These are phyloP conservation scores for Scelioninae gen. 2 DNA, from an alignment of 2,888 invertebrate species.

Conservation along the genomic window DNA sequence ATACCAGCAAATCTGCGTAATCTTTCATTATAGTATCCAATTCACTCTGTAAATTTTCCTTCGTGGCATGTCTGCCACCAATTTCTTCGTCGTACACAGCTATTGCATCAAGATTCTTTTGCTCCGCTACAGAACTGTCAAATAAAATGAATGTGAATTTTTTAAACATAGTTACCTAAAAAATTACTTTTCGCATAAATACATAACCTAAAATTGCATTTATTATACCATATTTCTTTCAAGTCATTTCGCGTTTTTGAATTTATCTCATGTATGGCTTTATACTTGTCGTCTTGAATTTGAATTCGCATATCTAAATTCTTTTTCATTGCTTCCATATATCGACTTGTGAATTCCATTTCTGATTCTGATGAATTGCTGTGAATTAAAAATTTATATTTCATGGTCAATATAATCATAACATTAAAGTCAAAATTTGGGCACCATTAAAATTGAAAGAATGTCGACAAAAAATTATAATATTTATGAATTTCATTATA, in stretches of 20 bases:
- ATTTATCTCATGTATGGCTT: not conserved
- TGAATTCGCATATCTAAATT: slow-evolving; percentile 29
- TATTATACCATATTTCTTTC: too few relatives aligned
- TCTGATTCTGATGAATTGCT: slow-evolving; percentile 35
- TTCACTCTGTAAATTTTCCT: slow-evolving; percentile 61
- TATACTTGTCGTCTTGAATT: slow-evolving; percentile 9
- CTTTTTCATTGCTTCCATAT: slow-evolving; percentile 7
- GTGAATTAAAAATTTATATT: too few relatives aligned
- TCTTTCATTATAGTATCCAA: slow-evolving; percentile 58
- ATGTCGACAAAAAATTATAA: too few relatives aligned
- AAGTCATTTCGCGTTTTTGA: too few relatives aligned
- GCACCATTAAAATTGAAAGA: too few relatives aligned
- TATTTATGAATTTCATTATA: too few relatives aligned
- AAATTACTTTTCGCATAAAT: too few relatives aligned
- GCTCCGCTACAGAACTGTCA: slow-evolving; percentile 54
- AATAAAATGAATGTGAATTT: not conserved
- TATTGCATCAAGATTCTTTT: slow-evolving; percentile 56
- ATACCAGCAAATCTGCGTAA: too few relatives aligned
- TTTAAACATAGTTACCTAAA: too few relatives aligned
- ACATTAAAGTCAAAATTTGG: too few relatives aligned
- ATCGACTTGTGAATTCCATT: slow-evolving; percentile 21
- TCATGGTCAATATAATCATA: too few relatives aligned
- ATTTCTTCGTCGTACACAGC: slow-evolving; percentile 66
- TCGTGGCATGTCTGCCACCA: slow-evolving; percentile 60
- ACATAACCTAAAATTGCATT: too few relatives aligned